Base-by-base conservation (phyloP, 2,888 invertebrate genomes). In the Synanthedon tipuliformis region DNA sequence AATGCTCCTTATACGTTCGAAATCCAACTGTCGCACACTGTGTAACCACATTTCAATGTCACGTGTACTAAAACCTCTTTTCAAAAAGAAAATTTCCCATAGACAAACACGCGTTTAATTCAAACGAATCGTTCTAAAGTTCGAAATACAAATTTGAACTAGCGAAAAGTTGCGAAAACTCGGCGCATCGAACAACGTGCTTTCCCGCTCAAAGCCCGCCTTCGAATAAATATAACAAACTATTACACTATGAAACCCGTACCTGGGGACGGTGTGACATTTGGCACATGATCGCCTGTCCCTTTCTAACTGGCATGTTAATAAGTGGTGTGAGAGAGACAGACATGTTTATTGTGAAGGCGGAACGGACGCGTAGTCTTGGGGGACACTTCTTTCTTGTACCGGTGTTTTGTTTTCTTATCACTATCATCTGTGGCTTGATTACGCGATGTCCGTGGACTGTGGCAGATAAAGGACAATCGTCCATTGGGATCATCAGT, bases 191-290 rank as follows among this genome's bases (percentile, higher is more conserved):
- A 64, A 68, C 60, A 59, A 64, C 82, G 86, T 84, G 78, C 78
- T 74, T 80, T 78, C 81, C 78, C 83, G 86, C 84, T 82, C 73
- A 78, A 81, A 78, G 84, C 76, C 74, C 73, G 79, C 78, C 77
- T 79, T 78, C 77, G 81, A 86, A 82, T 86, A 83, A 73, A 68
- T 73, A 74, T 64, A 66, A 34, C 34, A 10, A 34, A 34, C 34
- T 34, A n/a, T n/a, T n/a, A n/a, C n/a, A 69, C 69, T 68, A 66
- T 69, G 61, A 64, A 71, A 65, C 70, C 23, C 34, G 72, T 78
- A 85, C 85, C 83, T 84, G 85, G 78, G 78, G 76, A 67, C 73
- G 61, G 65, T 68, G 70, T 76, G 75, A 77, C 76, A 73, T 77
- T 78, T 69, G 74, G 68, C 70, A 73, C 73, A 66, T 74, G 68